Evolutionary conservation across 2,113 vertebrate genomes (phyloP).

Genomic region (Amphiprion percula): DNA sequence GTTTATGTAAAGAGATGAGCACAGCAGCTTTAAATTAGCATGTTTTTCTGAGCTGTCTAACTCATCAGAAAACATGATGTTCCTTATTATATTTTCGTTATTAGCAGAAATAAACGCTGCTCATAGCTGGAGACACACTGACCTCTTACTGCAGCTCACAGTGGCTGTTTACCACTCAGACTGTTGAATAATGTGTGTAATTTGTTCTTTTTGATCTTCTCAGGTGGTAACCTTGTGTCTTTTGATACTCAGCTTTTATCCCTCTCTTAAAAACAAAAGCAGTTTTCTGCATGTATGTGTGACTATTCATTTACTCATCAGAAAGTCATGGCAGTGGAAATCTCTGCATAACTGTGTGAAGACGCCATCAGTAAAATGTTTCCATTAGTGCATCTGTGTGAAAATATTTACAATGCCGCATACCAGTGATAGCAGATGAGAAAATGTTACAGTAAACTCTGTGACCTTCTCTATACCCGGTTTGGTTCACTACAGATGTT

Average conservation of each 20-base stretch:
- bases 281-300: not conserved
- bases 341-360: not conserved
- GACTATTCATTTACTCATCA: not conserved
- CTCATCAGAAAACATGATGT: too few species aligned
- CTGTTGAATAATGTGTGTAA: not conserved
- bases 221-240: not conserved
- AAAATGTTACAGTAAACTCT: slow-evolving; percentile 14
- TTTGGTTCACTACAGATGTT: not conserved
- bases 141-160: not conserved
- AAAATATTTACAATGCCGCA: slow-evolving; percentile 7
- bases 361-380: not conserved
- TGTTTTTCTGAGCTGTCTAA: not conserved
- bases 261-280: not conserved
- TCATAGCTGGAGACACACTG: not conserved
- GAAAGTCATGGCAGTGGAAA: not conserved
- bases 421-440: not conserved
- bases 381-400: not conserved
- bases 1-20: too few species aligned
- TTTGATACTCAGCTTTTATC: slow-evolving; percentile 18
- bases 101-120: not conserved
- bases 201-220: slow-evolving; percentile 14
- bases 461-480: not conserved
- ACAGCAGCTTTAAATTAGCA: not conserved
- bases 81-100: too few species aligned
- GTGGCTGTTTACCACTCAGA: not conserved